Percentiles rank a stretch among this genome's conserved stretches.
These are phyloP conservation scores for Malacoctenus gilli DNA, from an alignment of 2,797 vertebrate genomes.

Conservation along the genomic window DNA sequence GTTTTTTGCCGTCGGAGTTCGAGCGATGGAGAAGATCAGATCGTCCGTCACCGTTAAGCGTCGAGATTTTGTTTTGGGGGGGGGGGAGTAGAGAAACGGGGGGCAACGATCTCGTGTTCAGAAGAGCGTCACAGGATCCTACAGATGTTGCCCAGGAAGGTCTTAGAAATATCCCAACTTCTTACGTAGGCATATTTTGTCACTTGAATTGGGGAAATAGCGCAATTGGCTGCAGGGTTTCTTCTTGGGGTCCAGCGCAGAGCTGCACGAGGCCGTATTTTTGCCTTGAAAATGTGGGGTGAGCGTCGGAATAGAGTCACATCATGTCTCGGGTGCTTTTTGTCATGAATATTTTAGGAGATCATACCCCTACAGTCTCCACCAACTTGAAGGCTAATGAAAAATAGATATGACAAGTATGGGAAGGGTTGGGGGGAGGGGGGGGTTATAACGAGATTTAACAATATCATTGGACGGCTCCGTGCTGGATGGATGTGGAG, in stretches of 20 bases:
- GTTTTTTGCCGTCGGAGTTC: constrained; percentile 25
- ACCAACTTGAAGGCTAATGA: constrained; percentile 62
- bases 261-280: constrained; percentile 23
- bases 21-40: constrained; percentile 43
- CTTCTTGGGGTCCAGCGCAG: too few species aligned
- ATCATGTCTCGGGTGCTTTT: constrained; percentile 58
- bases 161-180: background rate
- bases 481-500: constrained; percentile 14
- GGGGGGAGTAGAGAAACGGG: background rate
- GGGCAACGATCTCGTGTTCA: constrained; percentile 11
- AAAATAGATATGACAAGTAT: constrained; percentile 67
- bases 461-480: constrained; percentile 37
- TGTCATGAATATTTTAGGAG: constrained; percentile 77
- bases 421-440: too few species aligned
- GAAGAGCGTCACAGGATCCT: constrained; percentile 28
- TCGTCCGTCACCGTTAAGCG: constrained; percentile 40
- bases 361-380: constrained; percentile 54
- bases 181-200: constrained; percentile 14
- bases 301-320: constrained; percentile 50
- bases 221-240: background rate
- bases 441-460: constrained; percentile 58
- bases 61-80: constrained; percentile 17
- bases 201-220: constrained; percentile 17
- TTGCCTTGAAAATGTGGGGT: constrained; percentile 25
- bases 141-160: too few species aligned